phyloP scores from a whole-genome alignment of 2,888 invertebrate genomes.

The Ophonus ardosiacus region DNA sequence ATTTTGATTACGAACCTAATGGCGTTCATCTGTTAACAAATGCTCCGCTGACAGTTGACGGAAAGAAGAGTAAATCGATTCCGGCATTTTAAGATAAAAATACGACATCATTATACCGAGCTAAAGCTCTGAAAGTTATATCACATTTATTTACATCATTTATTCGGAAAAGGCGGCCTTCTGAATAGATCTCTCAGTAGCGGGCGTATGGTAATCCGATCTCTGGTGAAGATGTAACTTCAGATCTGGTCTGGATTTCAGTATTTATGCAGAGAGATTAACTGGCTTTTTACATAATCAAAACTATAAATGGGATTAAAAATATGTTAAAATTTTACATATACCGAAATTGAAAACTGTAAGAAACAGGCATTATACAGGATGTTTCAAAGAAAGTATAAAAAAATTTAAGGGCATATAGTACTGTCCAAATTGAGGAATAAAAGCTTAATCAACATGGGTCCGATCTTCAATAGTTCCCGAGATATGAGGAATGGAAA shows the following conservation, averaged over 20 bases:
- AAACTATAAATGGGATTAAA: too few species aligned
- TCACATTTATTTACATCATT: constrained; percentile 59
- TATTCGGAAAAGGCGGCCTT: constrained; percentile 33
- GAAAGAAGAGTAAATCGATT: constrained; percentile 13
- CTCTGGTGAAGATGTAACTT: not conserved
- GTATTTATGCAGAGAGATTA: not conserved
- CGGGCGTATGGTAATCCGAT: constrained; percentile 50
- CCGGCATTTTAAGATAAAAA: constrained; percentile 9
- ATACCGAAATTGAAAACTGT: too few species aligned
- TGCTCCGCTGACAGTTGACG: constrained; percentile 12
- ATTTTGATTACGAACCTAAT: not conserved
- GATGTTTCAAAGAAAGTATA: too few species aligned
- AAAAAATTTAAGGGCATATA: too few species aligned
- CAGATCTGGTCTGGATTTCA: constrained; percentile 25
- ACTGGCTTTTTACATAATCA: not conserved
- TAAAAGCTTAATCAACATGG: too few species aligned
- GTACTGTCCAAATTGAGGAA: too few species aligned
- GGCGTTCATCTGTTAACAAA: not conserved
- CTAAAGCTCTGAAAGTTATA: constrained; percentile 26
- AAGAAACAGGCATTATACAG: too few species aligned
- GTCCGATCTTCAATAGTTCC: too few species aligned
- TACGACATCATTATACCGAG: constrained; percentile 55
- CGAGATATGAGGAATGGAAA: too few species aligned
- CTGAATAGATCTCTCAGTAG: constrained; percentile 50
- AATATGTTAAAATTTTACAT: too few species aligned